Base-by-base conservation (phyloP, 2,113 vertebrate species). In the Mormyrus lacerda region DNA sequence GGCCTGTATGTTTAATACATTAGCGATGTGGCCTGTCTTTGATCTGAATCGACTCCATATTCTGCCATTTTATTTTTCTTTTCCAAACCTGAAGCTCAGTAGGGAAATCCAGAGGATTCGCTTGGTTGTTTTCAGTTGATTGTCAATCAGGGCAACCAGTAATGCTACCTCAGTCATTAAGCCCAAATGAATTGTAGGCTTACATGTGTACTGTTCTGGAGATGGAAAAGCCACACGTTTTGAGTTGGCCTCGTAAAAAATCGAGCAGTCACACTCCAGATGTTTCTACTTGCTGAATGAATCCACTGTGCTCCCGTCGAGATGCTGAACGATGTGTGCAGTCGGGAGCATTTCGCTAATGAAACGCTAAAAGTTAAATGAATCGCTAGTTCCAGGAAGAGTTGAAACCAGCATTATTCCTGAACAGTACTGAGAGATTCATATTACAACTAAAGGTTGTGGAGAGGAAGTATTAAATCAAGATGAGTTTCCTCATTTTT, bases 1-100 rank as follows among this genome's bases (percentile, higher is more conserved):
- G 95, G 95, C 95, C 95, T 95, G 96, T 95, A 94, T 96, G 95
- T 95, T 96, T 96, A 94, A 95, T 94, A 94, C 94, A 96, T 95
- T 96, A 96, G 94, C 94, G 45, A 27, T 50, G 47, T 86, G 85
- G 50, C 47, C 27, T 86, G 85, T 86, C 50, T 86, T 51, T 27
- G 50, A 79, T 79, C 73, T 42, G 35, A 79, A 79, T 79, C 48
- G 17, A 86, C 47, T 51, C 50, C 48, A 86, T 86, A 53, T 53
- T 53, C n/a, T 79, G 73, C 48, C n/a, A 86, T 86, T 50, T 86
- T 86, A 27, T 86, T 53, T 86, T 17, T 79, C 73, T 79, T 79
- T 42, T 19, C 17, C 73, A 35, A 17, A 19, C 35, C 73, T 79
- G 73, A 79, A 79, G 31, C 35, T 42, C 15, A 2, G 35, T 19